A percentile compares a stretch with the other conserved stretches of the same genome.
Conservation (phyloP, 1,140 invertebrate species). For the Leptopilina clavipes region DNA sequence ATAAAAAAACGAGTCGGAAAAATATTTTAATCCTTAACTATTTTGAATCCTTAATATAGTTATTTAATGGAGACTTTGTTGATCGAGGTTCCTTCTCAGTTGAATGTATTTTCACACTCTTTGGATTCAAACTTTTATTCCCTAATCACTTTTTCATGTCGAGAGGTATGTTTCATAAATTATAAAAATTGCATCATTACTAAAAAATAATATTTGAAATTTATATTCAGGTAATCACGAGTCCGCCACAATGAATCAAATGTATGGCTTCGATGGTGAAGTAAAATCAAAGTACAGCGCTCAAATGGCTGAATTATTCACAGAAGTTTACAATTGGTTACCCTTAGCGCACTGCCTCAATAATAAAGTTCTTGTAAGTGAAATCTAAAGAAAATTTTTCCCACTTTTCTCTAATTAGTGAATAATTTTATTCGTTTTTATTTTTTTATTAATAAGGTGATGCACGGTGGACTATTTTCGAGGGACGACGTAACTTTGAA, state of each 20-base stretch:
- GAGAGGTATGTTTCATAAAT: slow-evolving; percentile 91
- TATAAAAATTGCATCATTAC: too few species aligned
- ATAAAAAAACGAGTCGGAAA: too few species aligned
- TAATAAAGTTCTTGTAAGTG: slow-evolving; percentile 87
- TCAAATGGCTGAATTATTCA: slow-evolving; percentile 97
- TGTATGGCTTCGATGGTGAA: slow-evolving; percentile 99
- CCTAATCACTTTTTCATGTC: slow-evolving; percentile 99
- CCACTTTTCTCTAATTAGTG: slow-evolving; percentile 3
- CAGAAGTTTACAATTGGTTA: slow-evolving; percentile 98
- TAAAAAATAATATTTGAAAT: not conserved
- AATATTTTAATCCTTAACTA: slow-evolving; percentile 26
- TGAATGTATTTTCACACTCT: slow-evolving; percentile 98
- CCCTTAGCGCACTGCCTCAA: slow-evolving; percentile 98
- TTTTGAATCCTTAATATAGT: slow-evolving; percentile 73
- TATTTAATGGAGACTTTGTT: slow-evolving; percentile 99
- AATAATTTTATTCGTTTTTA: too few species aligned
- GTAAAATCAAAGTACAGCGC: slow-evolving; percentile 95
- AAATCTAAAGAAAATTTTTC: slow-evolving; percentile 15
- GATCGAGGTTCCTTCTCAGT: slow-evolving; percentile 99
- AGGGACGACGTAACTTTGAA: slow-evolving; percentile 92
- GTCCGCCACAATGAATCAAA: slow-evolving; percentile 98
- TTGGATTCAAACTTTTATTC: slow-evolving; percentile 97
- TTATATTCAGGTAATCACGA: slow-evolving; percentile 93
- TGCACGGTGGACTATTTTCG: slow-evolving; percentile 96
- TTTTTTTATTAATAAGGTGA: slow-evolving; percentile 78